A percentile compares a stretch with the other conserved stretches of the same genome.
Conservation (phyloP, 2,888 invertebrate genomes). For the Hydropsyche betteni region DNA sequence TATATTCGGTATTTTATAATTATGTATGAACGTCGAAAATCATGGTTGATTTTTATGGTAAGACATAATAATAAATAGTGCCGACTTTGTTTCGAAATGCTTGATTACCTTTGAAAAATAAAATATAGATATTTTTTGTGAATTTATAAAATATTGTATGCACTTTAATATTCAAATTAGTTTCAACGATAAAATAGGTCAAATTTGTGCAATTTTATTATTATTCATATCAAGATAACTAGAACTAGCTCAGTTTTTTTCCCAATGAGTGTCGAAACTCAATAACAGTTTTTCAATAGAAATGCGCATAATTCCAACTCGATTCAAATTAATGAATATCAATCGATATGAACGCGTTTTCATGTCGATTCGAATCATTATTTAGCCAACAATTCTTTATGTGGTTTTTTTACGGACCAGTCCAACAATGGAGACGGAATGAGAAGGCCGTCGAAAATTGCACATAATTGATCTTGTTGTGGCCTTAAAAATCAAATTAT, state of each 20-base stretch:
- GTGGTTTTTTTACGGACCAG: neutral
- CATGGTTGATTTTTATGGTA: too few relatives aligned
- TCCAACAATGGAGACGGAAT: conserved; percentile 7
- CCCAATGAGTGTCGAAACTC: too few relatives aligned
- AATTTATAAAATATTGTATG: too few relatives aligned
- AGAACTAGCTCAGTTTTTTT: too few relatives aligned
- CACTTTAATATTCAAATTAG: too few relatives aligned
- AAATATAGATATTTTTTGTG: too few relatives aligned
- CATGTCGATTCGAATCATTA: neutral
- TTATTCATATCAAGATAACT: neutral
- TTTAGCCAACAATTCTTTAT: neutral
- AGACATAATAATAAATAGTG: neutral
- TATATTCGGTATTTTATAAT: neutral
- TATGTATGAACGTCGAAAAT: conserved; percentile 1
- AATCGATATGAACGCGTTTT: neutral
- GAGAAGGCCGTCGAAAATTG: conserved; percentile 6
- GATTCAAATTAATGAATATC: neutral
- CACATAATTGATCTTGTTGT: neutral
- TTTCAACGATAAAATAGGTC: too few relatives aligned
- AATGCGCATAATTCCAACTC: conserved; percentile 6
- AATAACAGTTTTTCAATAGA: neutral
- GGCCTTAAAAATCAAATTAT: conserved; percentile 7
- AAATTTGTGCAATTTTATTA: neutral
- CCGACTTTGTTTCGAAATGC: neutral
- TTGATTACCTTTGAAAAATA: too few relatives aligned